Percentiles rank a stretch among this genome's conserved stretches.
Evolutionary conservation across 2,888 invertebrate species (phyloP).

Genomic region (Ennomos quercinarius): DNA sequence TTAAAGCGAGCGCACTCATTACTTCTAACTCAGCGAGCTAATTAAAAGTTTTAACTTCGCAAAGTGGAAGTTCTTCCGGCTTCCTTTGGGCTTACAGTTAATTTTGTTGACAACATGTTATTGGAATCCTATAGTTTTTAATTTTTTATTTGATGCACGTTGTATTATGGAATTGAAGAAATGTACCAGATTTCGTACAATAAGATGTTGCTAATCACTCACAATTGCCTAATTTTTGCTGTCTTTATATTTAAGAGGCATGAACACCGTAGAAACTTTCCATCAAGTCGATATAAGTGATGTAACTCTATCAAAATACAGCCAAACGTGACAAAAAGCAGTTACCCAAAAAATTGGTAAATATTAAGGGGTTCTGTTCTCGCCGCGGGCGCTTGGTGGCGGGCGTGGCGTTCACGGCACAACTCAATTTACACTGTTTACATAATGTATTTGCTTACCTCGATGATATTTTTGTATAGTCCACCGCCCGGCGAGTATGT

Average conservation of each 20-base stretch:
- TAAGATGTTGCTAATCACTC: background rate
- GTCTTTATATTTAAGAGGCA: background rate
- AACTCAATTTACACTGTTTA: conserved; percentile 48
- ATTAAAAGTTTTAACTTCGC: conserved; percentile 52
- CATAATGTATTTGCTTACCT: conserved; percentile 24
- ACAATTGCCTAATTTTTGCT: background rate
- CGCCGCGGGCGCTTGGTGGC: conserved; percentile 14
- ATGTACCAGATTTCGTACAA: background rate
- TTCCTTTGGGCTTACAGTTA: conserved; percentile 36
- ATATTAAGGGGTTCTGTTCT: conserved; percentile 35
- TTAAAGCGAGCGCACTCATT: conserved; percentile 39
- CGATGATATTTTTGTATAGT: conserved; percentile 21
- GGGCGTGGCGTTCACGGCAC: conserved; percentile 28
- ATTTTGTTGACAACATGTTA: conserved; percentile 9
- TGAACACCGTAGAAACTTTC: conserved; percentile 1
- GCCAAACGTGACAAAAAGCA: conserved; percentile 36
- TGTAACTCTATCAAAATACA: conserved; percentile 18
- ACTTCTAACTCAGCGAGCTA: conserved; percentile 47
- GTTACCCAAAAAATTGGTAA: conserved; percentile 48
- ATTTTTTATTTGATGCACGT: too few relatives aligned
- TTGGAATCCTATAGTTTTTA: background rate
- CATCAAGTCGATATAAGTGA: conserved; percentile 10
- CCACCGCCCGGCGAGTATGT: conserved; percentile 22
- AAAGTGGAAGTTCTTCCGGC: conserved; percentile 40
- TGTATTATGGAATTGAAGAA: background rate